Percentiles rank a stretch among this genome's conserved stretches.
These are phyloP conservation scores for Lasioglossum leucozonium DNA, from an alignment of 2,888 invertebrate genomes.

Conservation along the genomic window DNA sequence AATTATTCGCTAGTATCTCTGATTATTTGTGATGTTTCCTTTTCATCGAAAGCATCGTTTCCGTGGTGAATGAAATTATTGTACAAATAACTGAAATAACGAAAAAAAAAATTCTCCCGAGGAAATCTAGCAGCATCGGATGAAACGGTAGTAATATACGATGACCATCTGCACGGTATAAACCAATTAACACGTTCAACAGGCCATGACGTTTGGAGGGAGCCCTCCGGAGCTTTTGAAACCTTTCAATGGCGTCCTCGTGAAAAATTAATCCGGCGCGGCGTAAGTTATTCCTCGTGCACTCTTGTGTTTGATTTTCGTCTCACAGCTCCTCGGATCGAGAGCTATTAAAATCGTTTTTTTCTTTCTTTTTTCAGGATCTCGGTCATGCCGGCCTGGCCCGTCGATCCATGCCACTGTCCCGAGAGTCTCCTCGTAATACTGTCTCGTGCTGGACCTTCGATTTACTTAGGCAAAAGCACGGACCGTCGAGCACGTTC, in stretches of 20 bases:
- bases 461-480: conserved; percentile 17
- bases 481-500: not conserved
- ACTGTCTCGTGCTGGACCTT: conserved; percentile 16
- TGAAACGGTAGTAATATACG: not conserved
- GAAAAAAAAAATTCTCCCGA: not conserved
- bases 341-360: conserved; percentile 10
- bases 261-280: conserved; percentile 1
- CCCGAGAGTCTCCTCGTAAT: not conserved
- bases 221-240: not conserved
- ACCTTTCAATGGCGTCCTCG: not conserved
- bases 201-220: not conserved
- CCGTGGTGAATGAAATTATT: not conserved
- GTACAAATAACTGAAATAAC: not conserved
- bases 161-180: not conserved
- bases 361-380: not conserved
- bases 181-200: conserved; percentile 13
- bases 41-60: too few relatives aligned
- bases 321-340: not conserved
- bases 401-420: not conserved
- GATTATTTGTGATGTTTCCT: too few relatives aligned
- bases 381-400: not conserved
- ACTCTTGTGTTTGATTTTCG: not conserved
- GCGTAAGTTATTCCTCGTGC: not conserved
- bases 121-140: not conserved
- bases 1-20: too few relatives aligned